These are phyloP conservation scores for Morbakka virulenta DNA, from an alignment of 30 jellyfish, hydroid and myxozoan genomes.

Conservation along the genomic window DNA sequence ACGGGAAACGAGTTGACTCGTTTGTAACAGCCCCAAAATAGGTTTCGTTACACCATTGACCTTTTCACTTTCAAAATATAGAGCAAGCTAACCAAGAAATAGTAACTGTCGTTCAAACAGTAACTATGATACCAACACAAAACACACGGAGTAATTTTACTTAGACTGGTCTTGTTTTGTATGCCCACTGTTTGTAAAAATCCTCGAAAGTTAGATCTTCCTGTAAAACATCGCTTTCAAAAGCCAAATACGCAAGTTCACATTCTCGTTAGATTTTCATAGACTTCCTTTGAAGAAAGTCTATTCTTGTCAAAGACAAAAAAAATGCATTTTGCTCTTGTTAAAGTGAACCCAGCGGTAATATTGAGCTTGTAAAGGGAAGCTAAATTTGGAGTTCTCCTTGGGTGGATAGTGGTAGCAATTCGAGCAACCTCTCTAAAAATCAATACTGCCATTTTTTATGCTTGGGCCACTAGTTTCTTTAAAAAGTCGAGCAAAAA, in stretches of 20 bases:
- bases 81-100: no score
- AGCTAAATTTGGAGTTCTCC: not conserved
- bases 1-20: no score
- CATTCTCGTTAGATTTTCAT: not conserved
- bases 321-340: not conserved
- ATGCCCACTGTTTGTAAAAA: not conserved
- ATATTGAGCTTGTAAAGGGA: not conserved
- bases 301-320: not conserved
- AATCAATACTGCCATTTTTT: no score
- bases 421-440: not conserved
- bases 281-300: not conserved
- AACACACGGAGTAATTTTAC: not conserved
- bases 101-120: no score
- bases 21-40: no score
- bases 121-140: no score
- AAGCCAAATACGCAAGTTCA: not conserved
- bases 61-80: no score
- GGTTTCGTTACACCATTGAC: no score
- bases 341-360: not conserved
- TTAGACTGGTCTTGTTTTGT: not conserved
- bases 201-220: not conserved
- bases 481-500: no score
- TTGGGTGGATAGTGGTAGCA: not conserved
- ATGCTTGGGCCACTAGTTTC: not conserved
- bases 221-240: not conserved